Conservation (phyloP, 2,113 vertebrate species). For the Leucosticte australis region DNA sequence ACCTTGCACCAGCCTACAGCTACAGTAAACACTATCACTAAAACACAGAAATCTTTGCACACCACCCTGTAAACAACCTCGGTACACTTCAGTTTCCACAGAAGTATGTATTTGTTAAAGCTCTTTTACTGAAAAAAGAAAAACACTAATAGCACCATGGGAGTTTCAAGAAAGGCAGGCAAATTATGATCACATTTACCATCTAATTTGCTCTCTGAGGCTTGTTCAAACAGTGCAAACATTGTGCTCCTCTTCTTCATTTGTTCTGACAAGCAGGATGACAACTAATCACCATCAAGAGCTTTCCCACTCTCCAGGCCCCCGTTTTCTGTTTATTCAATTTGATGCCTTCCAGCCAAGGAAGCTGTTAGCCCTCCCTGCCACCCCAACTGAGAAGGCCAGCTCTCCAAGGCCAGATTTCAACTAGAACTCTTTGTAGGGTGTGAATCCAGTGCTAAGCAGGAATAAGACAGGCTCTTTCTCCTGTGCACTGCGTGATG, state of each 20-base stretch:
- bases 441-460: conserved; percentile 30
- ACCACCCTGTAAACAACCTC: background rate
- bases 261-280: conserved; percentile 65
- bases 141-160: conserved; percentile 39
- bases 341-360: conserved; percentile 44
- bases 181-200: conserved; percentile 61
- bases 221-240: conserved; percentile 61
- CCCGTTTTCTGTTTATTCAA: conserved; percentile 48
- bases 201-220: conserved; percentile 60
- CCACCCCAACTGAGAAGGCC: conserved; percentile 20
- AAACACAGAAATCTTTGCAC: background rate
- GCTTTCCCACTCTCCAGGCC: conserved; percentile 54
- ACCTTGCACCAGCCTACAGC: conserved; percentile 1
- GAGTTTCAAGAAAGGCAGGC: conserved; percentile 43
- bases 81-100: conserved; percentile 20
- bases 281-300: conserved; percentile 64
- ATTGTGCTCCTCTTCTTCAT: conserved; percentile 65
- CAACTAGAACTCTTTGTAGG: background rate
- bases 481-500: background rate
- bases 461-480: background rate
- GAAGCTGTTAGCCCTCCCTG: conserved; percentile 19
- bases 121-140: conserved; percentile 26
- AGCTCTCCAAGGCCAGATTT: conserved; percentile 28
- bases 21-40: background rate
- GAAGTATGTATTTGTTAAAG: conserved; percentile 37